Evolutionary conservation across 2,797 vertebrate genomes (phyloP), one percentile per base, ranked within the genome.

Genomic region (Brachyrhaphis roseni): DNA sequence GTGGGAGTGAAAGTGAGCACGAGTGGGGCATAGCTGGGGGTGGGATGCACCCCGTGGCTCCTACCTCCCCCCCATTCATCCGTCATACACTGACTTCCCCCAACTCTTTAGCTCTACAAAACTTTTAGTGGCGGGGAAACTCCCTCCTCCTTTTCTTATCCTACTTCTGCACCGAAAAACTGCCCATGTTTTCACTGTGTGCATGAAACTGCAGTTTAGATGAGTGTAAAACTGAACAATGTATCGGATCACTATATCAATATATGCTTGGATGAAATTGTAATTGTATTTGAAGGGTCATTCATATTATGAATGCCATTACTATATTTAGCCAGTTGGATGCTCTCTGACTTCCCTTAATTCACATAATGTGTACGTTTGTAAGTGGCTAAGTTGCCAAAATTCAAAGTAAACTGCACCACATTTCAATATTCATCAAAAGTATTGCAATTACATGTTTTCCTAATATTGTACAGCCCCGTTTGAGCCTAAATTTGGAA

Each of bases 31-130:
- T 93, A 64, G 91, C 94, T 91, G 8, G 84, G 82, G 90, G 94
- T 91, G 84, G 46, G 91, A 94, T 91, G 89, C 90, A 89, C 89
- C 94, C 93, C 62, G 71, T 90, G 91, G 94, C 92, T 87, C 84
- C 80, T 34, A 89, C 53, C 84, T 77, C 76, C n/a, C 78, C 79
- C 80, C 76, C 76, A n/a, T 34, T 85, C 84, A 84, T 76, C 77
- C 80, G 72, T 85, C 82, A 51, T 79, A 73, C 78, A 82, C 84
- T 75, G 80, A 83, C 90, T 86, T 86, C 82, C 87, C 81, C 34
- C 74, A 77, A 86, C 84, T 86, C 82, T 79, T 88, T 76, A 80
- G 57, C 82, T 84, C 76, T 82, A 84, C 82, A 87, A 89, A 93
- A 91, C 90, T 93, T 92, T 94, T 84, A 76, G 75, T 74, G 45